Base-by-base conservation (phyloP, 2,113 vertebrate species). In the Lasiurus cinereus region DNA sequence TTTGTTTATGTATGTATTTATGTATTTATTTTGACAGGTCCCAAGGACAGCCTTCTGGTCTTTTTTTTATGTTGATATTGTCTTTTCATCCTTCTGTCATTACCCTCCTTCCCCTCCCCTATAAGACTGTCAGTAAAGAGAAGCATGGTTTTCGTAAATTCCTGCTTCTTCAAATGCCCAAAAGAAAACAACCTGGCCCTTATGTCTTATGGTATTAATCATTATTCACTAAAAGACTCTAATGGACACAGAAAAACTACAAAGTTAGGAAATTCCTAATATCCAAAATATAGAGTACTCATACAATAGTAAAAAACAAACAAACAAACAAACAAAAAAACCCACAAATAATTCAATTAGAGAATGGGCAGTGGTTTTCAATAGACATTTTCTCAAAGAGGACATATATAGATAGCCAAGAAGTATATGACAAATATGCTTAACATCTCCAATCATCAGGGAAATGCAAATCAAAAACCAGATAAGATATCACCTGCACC, bases 221-320 rank as follows among this genome's bases (percentile, higher is more conserved):
- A 67, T 88, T 88, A 83, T 33, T 92, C 84, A 83, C 50, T 83
- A 83, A 95, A 95, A 82, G 54, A 92, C 70, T 77, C 27, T 64
- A 92, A 88, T 64, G 83, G 31, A 88, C 52, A 83, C 33, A 64
- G 62, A 54, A 56, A 92, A 46, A n/a, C 0, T 70, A 89, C 78
- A 92, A 92, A 91, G 59, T 76, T 74, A 76, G 79, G 78, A 79
- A 86, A 73, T 86, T 88, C 43, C 24, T 80, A 72, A 79, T 87
- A 92, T n/a, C 52, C 22, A 78, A 67, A 56, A 67, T 69, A 78
- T 48, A 84, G 33, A 69, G 19, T 48, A 52, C 39, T 86, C 73
- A 46, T 22, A 70, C 36, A 93, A 86, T 36, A 78, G 18, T 16
- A 70, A 50, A 78, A 39, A 39, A 39, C 39, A 39, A 39, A 39